phyloP scores from a whole-genome alignment of 2,797 vertebrate genomes.

The Bothrops alternatus region DNA sequence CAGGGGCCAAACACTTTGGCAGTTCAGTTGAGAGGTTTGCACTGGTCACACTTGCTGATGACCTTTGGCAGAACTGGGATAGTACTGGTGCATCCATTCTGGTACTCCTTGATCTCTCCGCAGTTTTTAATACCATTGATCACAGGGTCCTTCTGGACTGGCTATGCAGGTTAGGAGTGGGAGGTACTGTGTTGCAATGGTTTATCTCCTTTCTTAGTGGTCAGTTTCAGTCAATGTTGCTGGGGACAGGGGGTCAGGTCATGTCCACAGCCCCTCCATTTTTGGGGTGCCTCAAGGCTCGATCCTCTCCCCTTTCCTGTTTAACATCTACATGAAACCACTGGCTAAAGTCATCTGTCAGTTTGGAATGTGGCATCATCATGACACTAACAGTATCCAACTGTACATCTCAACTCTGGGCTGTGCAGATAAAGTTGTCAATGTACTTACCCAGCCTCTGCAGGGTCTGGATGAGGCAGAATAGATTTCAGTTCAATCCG shows the following conservation, averaged over 20 bases:
- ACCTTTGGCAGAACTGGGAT: neutral
- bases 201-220: neutral
- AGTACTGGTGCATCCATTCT: neutral
- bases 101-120: neutral
- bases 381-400: neutral
- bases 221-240: neutral
- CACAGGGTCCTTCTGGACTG: neutral
- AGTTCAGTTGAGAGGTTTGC: neutral
- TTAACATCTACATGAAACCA: neutral
- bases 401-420: neutral
- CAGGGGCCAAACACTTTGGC: neutral
- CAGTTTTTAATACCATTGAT: neutral
- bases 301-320: neutral
- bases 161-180: neutral
- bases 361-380: neutral
- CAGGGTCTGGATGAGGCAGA: neutral
- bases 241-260: neutral
- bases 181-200: neutral
- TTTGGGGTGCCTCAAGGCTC: neutral
- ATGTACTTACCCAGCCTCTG: neutral
- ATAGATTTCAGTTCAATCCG: neutral
- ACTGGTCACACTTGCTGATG: neutral
- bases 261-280: neutral
- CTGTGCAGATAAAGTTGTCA: neutral
- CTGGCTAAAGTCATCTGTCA: neutral